phyloP scores from a whole-genome alignment of 2,113 vertebrate species.

The Corythoichthys haematopterus region DNA sequence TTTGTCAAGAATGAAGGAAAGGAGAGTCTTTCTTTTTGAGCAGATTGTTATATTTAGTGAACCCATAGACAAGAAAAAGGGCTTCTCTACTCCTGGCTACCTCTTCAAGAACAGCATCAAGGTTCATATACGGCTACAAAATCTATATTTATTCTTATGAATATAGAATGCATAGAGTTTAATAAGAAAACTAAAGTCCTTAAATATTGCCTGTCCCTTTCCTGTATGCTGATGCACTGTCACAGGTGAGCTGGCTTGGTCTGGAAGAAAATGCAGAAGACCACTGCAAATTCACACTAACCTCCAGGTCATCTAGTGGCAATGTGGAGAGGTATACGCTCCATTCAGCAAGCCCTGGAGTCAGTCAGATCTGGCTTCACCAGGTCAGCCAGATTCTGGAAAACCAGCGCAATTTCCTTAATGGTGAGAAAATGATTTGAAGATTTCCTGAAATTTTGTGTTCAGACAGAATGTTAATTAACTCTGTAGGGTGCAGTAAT shows the following conservation, averaged over 20 bases:
- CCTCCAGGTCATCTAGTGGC: constrained; percentile 84
- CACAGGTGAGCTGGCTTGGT: constrained; percentile 92
- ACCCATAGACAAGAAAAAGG: constrained; percentile 96
- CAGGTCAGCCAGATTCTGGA: constrained; percentile 98
- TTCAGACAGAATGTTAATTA: background rate
- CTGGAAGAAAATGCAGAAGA: constrained; percentile 93
- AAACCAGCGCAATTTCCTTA: constrained; percentile 98
- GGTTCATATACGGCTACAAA: constrained; percentile 59
- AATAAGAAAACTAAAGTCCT: background rate
- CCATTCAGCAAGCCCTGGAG: constrained; percentile 83
- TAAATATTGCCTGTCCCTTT: background rate
- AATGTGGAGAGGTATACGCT: constrained; percentile 82
- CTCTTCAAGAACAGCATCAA: constrained; percentile 97
- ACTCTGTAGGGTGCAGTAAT: background rate
- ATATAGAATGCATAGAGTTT: background rate
- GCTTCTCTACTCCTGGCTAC: constrained; percentile 92
- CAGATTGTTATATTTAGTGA: constrained; percentile 98
- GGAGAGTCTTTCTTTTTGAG: constrained; percentile 94
- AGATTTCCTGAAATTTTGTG: background rate
- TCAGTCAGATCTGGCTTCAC: constrained; percentile 88
- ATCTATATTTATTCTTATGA: background rate
- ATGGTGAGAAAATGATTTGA: constrained; percentile 74
- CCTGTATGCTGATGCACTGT: background rate
- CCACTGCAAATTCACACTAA: constrained; percentile 93
- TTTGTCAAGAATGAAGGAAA: constrained; percentile 90